Conservation (phyloP, 2,797 vertebrate species). For the Helarctos malayanus region DNA sequence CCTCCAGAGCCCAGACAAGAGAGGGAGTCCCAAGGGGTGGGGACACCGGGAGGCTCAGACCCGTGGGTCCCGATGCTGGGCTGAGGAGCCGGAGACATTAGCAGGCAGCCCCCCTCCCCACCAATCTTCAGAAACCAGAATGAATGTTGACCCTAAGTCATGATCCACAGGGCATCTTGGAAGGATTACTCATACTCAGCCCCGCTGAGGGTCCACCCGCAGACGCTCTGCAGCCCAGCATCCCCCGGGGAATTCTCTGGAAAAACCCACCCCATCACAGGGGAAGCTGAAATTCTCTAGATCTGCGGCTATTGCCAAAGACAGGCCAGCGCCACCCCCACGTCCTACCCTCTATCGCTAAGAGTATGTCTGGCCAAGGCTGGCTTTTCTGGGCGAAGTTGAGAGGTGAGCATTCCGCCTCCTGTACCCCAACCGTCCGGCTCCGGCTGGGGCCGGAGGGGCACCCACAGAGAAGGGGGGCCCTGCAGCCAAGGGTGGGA, state of each 20-base stretch:
- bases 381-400: neutral
- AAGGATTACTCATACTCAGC: neutral
- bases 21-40: neutral
- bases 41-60: rapidly evolving
- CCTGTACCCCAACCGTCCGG: neutral
- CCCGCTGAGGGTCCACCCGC: neutral
- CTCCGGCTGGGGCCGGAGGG: neutral
- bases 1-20: neutral
- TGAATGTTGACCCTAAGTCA: neutral
- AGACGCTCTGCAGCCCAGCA: neutral
- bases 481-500: neutral
- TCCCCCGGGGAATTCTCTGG: neutral
- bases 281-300: neutral
- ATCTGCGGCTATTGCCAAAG: neutral
- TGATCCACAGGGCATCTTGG: neutral
- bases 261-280: neutral
- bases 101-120: neutral
- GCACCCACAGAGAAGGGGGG: neutral
- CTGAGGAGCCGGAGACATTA: neutral
- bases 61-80: neutral
- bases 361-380: neutral
- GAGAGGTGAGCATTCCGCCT: neutral
- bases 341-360: neutral
- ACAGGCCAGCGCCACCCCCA: too few relatives aligned
- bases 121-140: neutral